Conservation (phyloP, 2,888 invertebrate genomes). For the Melanophora roralis region DNA sequence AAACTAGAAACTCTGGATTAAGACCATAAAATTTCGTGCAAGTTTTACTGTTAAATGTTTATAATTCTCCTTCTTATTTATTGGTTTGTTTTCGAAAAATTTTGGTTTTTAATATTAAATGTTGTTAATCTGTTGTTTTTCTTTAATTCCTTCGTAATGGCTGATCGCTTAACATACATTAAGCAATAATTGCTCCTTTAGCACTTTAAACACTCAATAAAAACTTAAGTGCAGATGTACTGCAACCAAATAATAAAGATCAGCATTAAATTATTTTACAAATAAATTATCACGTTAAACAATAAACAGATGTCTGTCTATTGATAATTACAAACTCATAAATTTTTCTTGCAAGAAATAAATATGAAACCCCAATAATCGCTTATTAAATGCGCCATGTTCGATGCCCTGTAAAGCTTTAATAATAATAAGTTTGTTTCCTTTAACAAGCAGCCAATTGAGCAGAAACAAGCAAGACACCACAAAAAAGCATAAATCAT, state of each 20-base stretch:
- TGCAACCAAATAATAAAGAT: too few relatives aligned
- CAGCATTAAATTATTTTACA: constrained; percentile 23
- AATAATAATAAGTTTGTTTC: constrained; percentile 12
- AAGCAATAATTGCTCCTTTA: constrained; percentile 13
- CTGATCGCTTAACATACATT: background rate
- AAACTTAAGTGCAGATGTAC: background rate
- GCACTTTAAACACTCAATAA: constrained; percentile 37
- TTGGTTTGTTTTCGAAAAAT: too few relatives aligned
- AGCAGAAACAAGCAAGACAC: constrained; percentile 3
- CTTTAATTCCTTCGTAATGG: too few relatives aligned
- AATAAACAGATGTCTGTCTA: constrained; percentile 49
- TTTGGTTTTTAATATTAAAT: too few relatives aligned
- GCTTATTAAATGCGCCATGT: background rate
- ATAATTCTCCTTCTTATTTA: too few relatives aligned
- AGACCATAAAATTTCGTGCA: too few relatives aligned
- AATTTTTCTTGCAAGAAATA: constrained; percentile 11
- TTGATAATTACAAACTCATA: constrained; percentile 39
- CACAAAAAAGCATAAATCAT: constrained; percentile 41
- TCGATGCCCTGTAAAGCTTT: constrained; percentile 12
- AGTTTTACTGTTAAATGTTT: too few relatives aligned
- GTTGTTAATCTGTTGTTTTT: too few relatives aligned
- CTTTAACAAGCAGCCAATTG: constrained; percentile 23
- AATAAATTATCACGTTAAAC: constrained; percentile 46
- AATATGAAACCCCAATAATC: background rate
- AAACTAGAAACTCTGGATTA: too few relatives aligned